Evolutionary conservation across 2,113 vertebrate genomes (phyloP), one percentile per base, ranked within the genome.

Genomic region (Atractosteus spatula): DNA sequence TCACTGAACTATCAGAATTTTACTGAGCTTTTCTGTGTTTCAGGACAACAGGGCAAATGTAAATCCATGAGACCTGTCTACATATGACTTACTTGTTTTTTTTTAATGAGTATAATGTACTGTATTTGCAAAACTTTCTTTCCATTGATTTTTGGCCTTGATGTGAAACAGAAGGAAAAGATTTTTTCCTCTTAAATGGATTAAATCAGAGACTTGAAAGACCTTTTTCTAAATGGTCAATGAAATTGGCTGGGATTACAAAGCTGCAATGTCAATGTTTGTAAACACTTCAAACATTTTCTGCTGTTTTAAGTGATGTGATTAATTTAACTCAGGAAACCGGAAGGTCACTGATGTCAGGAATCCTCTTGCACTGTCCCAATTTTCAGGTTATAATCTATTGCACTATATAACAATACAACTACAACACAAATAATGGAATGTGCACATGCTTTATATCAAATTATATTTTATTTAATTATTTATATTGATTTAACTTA

Each of bases 151-250:
- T 13, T 10, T 68, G 41, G 2, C n/a, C 17, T 16, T 68, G 16
- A 51, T 55, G 66, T 55, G 51, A 55, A 68, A 68, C 66, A 68
- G 16, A 45, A 54, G 44, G 47, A 59, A 51, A 55, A 6, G 16
- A 8, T 55, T 16, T 55, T 3, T n/a, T 66, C 51, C 29, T 42
- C 41, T 69, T 59, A 56, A 59, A 13, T 59, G 12, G 11, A 57
- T 54, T 54, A 17, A 54, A 3, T 57, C 54, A 43, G 57, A 8
- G 55, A 44, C 41, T 13, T 13, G 42, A 69, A 42, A 57, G 29
- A 12, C 62, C 11, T n/a, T 45, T 66, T 43, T 13, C 11, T 43
- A 45, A 42, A 64, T 64, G 62, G 62, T 41, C 62, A 64, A 64
- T 64, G 57, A 59, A 59, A 59, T 59, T 59, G 57, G 57, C 14